Evolutionary conservation across 2,888 invertebrate genomes (phyloP).

Genomic region (Ormyrus rosae): DNA sequence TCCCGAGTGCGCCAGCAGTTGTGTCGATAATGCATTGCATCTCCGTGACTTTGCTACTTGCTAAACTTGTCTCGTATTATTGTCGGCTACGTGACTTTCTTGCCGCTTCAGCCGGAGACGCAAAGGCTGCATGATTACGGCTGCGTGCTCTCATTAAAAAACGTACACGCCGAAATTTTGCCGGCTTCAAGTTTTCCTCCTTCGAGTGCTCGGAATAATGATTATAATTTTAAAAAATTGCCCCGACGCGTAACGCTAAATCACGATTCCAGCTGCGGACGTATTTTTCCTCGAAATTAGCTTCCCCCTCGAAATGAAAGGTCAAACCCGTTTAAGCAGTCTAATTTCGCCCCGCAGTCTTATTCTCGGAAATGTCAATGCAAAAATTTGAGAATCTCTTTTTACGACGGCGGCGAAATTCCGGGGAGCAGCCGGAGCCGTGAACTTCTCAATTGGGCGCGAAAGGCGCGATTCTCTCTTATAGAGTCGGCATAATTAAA

Average conservation of each 20-base stretch:
- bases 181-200: background rate
- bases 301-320: no score
- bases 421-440: background rate
- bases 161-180: background rate
- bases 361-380: background rate
- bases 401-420: background rate
- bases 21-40: conserved; percentile 57
- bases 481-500: conserved; percentile 67
- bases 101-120: background rate
- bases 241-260: no score
- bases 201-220: background rate
- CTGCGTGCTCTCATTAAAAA: conserved; percentile 35
- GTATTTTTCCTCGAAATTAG: no score
- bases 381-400: background rate
- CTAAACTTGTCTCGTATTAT: conserved; percentile 32
- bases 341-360: background rate
- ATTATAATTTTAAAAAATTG: background rate
- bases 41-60: conserved; percentile 50
- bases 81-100: conserved; percentile 50
- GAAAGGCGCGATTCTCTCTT: conserved; percentile 20
- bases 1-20: conserved; percentile 22
- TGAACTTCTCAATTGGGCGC: conserved; percentile 41
- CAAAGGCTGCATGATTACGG: background rate
- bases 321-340: no score
- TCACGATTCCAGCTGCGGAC: no score